Percentiles rank a stretch among this genome's conserved stretches.
These are phyloP conservation scores for Trypoxylon attenuatum DNA, from an alignment of 2,888 invertebrate species.

Conservation along the genomic window DNA sequence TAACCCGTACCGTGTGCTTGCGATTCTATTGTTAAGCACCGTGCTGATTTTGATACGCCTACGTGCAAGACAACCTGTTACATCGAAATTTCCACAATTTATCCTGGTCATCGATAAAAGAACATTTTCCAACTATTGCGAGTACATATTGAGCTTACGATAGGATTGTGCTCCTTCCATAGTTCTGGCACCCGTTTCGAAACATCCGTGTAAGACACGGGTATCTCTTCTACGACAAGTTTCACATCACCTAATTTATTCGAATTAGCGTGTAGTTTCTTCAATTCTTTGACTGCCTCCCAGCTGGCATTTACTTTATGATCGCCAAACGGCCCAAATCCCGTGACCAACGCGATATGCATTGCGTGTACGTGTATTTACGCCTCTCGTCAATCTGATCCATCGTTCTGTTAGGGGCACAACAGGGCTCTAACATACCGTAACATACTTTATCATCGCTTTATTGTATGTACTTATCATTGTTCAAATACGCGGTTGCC, in stretches of 20 bases:
- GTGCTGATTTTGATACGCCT: constrained; percentile 82
- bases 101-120: constrained; percentile 65
- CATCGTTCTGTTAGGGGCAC: too few relatives aligned
- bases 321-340: constrained; percentile 87
- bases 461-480: too few relatives aligned
- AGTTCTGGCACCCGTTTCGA: constrained; percentile 80
- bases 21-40: constrained; percentile 82
- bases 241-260: constrained; percentile 76
- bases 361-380: too few relatives aligned
- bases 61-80: constrained; percentile 88
- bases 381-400: too few relatives aligned
- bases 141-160: constrained; percentile 75
- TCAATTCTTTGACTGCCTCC: constrained; percentile 84
- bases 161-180: constrained; percentile 84
- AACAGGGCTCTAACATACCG: too few relatives aligned
- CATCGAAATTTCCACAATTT: too few relatives aligned
- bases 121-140: neutral
- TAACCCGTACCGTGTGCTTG: constrained; percentile 81
- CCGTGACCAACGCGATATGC: constrained; percentile 78
- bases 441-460: too few relatives aligned
- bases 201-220: constrained; percentile 84
- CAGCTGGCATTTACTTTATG: constrained; percentile 88
- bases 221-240: constrained; percentile 79
- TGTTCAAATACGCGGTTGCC: too few relatives aligned
- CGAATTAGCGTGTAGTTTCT: constrained; percentile 75